Evolutionary conservation across 2,888 invertebrate genomes (phyloP), one percentile per base, ranked within the genome.

Genomic region (Drosophila neonasuta): DNA sequence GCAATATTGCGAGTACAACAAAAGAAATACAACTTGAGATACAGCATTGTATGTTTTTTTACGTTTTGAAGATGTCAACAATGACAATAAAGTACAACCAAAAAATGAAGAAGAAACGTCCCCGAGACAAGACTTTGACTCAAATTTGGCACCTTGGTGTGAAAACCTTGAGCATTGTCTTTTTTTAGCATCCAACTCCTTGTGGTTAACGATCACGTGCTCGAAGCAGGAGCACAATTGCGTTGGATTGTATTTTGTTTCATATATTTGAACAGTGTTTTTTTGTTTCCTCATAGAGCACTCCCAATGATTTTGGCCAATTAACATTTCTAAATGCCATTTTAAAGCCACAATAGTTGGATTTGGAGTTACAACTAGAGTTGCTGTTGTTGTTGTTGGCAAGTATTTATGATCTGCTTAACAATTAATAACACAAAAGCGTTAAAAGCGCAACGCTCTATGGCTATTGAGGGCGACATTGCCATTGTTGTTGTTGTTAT

Each of bases 381-480:
- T 20, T 15, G 10, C 17, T 48, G 44, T 51, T 39, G 39, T 29
- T 55, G 17, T 54, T 24, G 45, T 54, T 62, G 62, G 24, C 41
- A 51, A 66, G 75, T 70, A 75, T 81, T 78, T 79, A 79, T 84
- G 85, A 84, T 81, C 77, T 79, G 68, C 59, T 63, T 44, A 68
- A 54, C 79, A 83, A 80, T 83, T 78, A 86, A 81, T 81, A 83
- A 71, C 66, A 64, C 69, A 86, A 71, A 69, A 79, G 79, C 76
- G 69, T 73, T 76, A 70, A 80, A 74, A 78, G 58, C 81, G 72
- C 81, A 86, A 86, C 82, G 87, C 80, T 86, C 44, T 54, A 45
- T 84, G 85, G 77, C 68, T 85, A 83, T 84, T 69, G 87, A 84
- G 87, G 82, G 85, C 83, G 85, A 71, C 79, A 71, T 65, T 69